Percentiles rank a stretch among this genome's conserved stretches.
phyloP scores from a whole-genome alignment of 2,888 invertebrate species.

The Xestia rhomboidea region DNA sequence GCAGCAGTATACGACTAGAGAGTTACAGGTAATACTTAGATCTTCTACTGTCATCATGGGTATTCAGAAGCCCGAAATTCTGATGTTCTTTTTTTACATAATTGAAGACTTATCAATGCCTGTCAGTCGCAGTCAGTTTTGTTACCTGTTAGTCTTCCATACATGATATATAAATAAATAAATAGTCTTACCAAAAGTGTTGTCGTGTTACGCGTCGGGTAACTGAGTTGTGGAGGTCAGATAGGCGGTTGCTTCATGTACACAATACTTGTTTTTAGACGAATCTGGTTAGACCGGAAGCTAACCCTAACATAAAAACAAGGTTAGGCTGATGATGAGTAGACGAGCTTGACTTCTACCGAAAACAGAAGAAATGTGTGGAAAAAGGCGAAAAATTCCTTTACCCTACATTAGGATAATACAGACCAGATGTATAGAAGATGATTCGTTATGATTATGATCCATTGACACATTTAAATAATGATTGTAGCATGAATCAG shows the following conservation, averaged over 20 bases:
- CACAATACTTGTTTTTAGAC: background rate
- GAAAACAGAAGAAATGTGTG: background rate
- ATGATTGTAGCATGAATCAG: slow-evolving; percentile 19
- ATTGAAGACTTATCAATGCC: too few species aligned
- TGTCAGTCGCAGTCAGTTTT: too few species aligned
- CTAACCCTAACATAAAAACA: too few species aligned
- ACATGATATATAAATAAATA: too few species aligned
- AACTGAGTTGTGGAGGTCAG: background rate
- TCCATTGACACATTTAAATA: slow-evolving; percentile 5
- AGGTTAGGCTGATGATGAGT: background rate
- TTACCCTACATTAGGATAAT: too few species aligned
- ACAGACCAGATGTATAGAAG: background rate
- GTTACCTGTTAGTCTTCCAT: too few species aligned
- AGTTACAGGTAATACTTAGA: slow-evolving; percentile 92
- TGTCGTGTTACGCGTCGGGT: background rate
- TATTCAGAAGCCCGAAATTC: background rate
- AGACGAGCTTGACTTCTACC: background rate
- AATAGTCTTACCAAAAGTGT: background rate
- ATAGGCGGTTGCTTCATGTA: background rate
- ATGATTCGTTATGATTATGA: background rate
- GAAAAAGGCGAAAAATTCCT: background rate
- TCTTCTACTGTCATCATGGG: background rate
- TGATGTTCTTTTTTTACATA: background rate
- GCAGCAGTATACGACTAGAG: slow-evolving; percentile 98
- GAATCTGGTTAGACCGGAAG: background rate